phyloP scores from a whole-genome alignment of 2,113 vertebrate species.

The Beaufortia kweichowensis region DNA sequence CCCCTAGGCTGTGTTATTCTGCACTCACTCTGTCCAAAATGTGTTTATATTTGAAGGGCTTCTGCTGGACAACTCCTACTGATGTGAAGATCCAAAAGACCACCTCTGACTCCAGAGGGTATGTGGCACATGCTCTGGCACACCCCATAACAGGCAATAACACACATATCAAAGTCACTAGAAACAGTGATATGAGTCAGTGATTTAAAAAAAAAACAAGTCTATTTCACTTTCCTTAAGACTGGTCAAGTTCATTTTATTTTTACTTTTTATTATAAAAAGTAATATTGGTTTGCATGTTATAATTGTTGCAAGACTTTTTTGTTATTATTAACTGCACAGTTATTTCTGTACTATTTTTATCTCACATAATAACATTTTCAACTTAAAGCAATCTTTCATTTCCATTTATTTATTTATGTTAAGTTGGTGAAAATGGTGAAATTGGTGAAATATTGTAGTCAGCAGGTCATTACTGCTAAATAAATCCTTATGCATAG shows the following conservation, averaged over 20 bases:
- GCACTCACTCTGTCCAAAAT: slow-evolving; percentile 23
- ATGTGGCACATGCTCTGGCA: slow-evolving; percentile 1
- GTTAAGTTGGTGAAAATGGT: too few relatives aligned
- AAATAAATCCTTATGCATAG: background rate
- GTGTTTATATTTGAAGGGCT: slow-evolving; percentile 36
- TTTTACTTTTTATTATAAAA: too few relatives aligned
- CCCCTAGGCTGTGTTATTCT: slow-evolving; percentile 9
- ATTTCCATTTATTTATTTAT: too few relatives aligned
- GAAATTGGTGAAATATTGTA: too few relatives aligned
- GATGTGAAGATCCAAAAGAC: slow-evolving; percentile 19
- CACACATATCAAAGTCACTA: background rate
- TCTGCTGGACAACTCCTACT: slow-evolving; percentile 20
- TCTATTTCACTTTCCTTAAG: background rate
- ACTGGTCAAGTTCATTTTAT: too few relatives aligned
- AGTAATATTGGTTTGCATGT: too few relatives aligned
- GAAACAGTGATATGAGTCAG: background rate
- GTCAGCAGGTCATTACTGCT: background rate
- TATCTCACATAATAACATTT: too few relatives aligned
- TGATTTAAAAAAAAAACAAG: background rate
- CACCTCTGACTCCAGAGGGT: slow-evolving; percentile 32
- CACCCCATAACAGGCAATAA: background rate
- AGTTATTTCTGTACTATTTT: too few relatives aligned
- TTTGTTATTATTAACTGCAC: too few relatives aligned
- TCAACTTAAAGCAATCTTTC: too few relatives aligned
- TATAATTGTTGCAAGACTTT: too few relatives aligned